Evolutionary conservation across 2,113 vertebrate species (phyloP), one percentile per base, ranked within the genome.

Genomic region (Scomber japonicus): DNA sequence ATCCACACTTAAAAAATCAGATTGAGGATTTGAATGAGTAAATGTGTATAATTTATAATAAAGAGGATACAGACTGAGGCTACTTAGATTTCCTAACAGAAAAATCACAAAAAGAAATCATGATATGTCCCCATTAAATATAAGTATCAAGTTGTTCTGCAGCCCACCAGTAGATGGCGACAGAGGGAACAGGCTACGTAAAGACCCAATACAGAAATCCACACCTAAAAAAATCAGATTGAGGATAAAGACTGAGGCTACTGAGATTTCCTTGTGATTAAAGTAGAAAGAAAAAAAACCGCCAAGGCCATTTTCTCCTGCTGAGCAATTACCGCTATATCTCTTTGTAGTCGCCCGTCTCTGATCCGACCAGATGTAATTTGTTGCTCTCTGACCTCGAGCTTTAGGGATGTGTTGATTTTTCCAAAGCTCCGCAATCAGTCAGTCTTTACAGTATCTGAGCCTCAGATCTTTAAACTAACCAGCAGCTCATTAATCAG

Each of bases 401-500:
- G 68, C 30, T 57, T 73, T 73, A 19, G 30, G 24, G 27, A 74
- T 16, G 69, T 75, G 49, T 57, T 53, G 48, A 35, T 27, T 53
- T 27, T 67, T 66, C 48, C 61, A 60, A 57, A 46, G 46, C 65
- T 59, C 35, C 4, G 27, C 48, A 51, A 55, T 78, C 69, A 24
- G 57, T 10, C 11, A 0, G 3, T 66, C 1, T 7, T 27, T 5
- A 53, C 31, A 13, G 57, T 53, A 63, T 67, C 73, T 57, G 44
- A 50, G 46, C 49, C 60, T 54, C 16, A 3, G 40, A 75, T 82
- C 71, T 68, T 11, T 12, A 10, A 51, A 53, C 31, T 44, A 67
- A 67, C 49, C 31, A 46, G 31, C 30, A 14, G 30, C 48, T 68
- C 83, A 55, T 81, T 75, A 84, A 75, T 82, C 54, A n/a, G 31